These are phyloP conservation scores for Baryphthengus martii DNA, from an alignment of 2,113 vertebrate genomes.

Conservation along the genomic window DNA sequence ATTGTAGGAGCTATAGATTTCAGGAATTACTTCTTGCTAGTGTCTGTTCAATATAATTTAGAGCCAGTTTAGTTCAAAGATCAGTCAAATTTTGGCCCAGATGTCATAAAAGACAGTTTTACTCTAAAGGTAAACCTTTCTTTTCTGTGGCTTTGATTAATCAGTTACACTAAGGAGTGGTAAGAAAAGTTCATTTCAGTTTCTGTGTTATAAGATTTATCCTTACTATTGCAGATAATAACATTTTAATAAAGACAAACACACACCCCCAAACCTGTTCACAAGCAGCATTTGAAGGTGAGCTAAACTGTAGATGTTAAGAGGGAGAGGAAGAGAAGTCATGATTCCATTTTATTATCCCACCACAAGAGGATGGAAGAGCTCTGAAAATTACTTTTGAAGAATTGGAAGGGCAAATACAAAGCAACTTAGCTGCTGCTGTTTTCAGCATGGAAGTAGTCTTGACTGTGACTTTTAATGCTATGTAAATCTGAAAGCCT, in stretches of 20 bases:
- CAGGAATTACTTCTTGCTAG: slow-evolving; percentile 3
- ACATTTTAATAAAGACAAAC: background rate
- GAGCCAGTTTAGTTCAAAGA: background rate
- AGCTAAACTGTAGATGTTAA: background rate
- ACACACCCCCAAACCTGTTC: fast-evolving
- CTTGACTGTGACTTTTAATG: background rate
- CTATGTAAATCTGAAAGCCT: background rate
- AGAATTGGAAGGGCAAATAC: background rate
- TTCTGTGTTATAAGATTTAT: background rate
- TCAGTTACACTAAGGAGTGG: background rate
- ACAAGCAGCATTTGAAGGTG: background rate
- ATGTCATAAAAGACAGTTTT: background rate
- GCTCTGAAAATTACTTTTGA: slow-evolving; percentile 22
- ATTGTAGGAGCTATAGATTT: background rate
- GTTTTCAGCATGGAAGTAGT: background rate
- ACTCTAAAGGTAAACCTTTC: background rate
- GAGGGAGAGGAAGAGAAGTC: background rate
- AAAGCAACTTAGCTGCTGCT: background rate
- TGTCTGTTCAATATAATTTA: background rate
- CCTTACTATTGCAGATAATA: background rate
- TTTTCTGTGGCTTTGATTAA: background rate
- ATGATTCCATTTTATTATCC: slow-evolving; percentile 12
- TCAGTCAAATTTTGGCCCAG: background rate
- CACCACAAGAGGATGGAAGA: slow-evolving; percentile 49
- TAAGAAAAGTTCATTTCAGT: background rate